Evolutionary conservation across 1,140 invertebrate species (phyloP), one percentile per base, ranked within the genome.

Genomic region (Ceratoteleas bidentatus): DNA sequence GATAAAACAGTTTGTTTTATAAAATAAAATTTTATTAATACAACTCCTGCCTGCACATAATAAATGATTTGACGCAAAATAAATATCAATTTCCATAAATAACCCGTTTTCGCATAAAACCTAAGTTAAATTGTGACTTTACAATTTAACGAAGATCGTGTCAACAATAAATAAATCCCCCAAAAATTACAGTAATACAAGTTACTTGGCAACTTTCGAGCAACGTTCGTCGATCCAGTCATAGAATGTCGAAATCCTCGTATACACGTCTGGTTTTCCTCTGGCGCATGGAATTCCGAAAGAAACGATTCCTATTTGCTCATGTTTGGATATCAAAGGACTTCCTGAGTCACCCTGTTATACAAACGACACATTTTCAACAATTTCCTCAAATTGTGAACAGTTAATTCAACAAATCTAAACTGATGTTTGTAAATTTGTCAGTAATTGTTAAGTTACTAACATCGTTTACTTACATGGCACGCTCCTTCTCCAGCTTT

Each of bases 231-330:
- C 76, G 0, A 94, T 92, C 93, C 93, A 94, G 1, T 87, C 70
- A 0, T 87, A 47, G 64, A 92, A 93, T 1, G 87, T 85, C 8
- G 84, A 87, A n/a, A 94, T 90, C 82, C 92, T 90, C 2, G 93
- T 93, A 58, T 92, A 94, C 7, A 95, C 93, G 72, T 95, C 94
- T 2, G 94, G 94, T 65, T 91, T 91, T 9, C 93, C 93, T 45
- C 82, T 81, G 11, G 93, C 94, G 85, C 94, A 95, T 2, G 94
- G 93, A 13, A 90, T 89, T 6, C 94, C 94, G 90, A 93, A 95
- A 3, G 94, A 94, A 2, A 94, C 93, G 36, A 95, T 88, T 56
- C 94, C 94, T 58, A 93, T 92, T 16, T 94, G 88, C 65, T 91
- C 77, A 7, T 88, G 87, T 38, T 87, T 81, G 2, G 74, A 75